Percentiles rank a stretch among this genome's conserved stretches.
Evolutionary conservation across 2,113 vertebrate genomes (phyloP).

Genomic region (Amazona guildingii): DNA sequence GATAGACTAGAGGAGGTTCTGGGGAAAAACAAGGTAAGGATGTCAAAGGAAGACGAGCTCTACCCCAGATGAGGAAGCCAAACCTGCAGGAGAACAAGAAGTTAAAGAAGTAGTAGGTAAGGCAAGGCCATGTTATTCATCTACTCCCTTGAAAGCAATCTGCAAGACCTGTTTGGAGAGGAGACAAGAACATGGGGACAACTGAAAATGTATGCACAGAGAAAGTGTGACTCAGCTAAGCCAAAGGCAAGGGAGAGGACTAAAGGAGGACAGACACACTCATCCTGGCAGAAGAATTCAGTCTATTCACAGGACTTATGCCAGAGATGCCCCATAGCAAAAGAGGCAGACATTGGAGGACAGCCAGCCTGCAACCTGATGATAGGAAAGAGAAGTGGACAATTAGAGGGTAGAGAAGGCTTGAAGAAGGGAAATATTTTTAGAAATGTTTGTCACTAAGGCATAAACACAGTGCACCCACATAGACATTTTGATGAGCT

Average conservation of each 20-base stretch:
- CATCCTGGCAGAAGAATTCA: neutral
- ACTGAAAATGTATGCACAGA: neutral
- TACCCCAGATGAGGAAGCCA: neutral
- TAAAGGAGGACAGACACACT: neutral
- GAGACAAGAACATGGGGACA: neutral
- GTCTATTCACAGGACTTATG: neutral
- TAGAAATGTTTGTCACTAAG: neutral
- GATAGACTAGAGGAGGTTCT: neutral
- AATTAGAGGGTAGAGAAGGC: constrained; percentile 17
- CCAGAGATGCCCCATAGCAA: neutral
- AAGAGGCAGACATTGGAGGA: neutral
- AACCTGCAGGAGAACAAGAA: neutral
- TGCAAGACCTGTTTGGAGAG: neutral
- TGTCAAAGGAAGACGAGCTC: neutral
- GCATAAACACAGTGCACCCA: neutral
- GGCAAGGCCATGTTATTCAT: neutral
- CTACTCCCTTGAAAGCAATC: neutral
- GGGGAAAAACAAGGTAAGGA: neutral
- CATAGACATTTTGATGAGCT: neutral
- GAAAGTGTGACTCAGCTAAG: neutral
- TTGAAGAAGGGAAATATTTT: constrained; percentile 27
- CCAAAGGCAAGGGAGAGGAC: neutral
- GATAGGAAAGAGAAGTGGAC: neutral
- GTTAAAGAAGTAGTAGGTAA: neutral
- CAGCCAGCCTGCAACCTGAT: constrained; percentile 20